phyloP scores from a whole-genome alignment of 2,888 invertebrate genomes.

The Mellilla xanthometata region DNA sequence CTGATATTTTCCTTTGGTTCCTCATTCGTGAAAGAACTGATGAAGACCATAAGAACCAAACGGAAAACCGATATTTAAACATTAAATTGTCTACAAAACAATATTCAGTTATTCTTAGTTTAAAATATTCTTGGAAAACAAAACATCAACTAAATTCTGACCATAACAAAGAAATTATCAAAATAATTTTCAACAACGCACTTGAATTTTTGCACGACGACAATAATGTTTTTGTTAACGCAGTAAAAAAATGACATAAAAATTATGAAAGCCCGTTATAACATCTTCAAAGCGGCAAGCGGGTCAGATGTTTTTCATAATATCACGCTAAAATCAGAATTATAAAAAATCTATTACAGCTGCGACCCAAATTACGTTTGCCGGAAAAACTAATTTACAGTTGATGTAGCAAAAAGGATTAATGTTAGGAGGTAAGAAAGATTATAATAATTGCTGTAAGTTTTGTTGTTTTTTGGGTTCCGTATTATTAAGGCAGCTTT shows the following conservation, averaged over 20 bases:
- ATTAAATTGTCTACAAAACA: too few species aligned
- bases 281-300: slow-evolving; percentile 12
- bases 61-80: too few species aligned
- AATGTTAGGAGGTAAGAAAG: slow-evolving; percentile 9
- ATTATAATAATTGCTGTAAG: slow-evolving; percentile 13
- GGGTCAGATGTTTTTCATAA: slow-evolving; percentile 16
- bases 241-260: slow-evolving; percentile 11
- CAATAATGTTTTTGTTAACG: slow-evolving; percentile 12
- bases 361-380: slow-evolving; percentile 13
- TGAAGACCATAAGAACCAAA: too few species aligned
- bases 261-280: slow-evolving; percentile 15
- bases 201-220: slow-evolving; percentile 2
- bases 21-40: too few species aligned
- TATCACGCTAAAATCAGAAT: not conserved
- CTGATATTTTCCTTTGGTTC: too few species aligned
- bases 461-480: slow-evolving; percentile 26
- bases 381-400: slow-evolving; percentile 25
- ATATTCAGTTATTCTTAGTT: too few species aligned
- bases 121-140: too few species aligned
- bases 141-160: too few species aligned
- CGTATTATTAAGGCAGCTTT: too few species aligned
- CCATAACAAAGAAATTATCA: too few species aligned
- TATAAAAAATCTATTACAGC: slow-evolving; percentile 5
- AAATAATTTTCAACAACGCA: not conserved
- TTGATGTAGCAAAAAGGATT: slow-evolving; percentile 8